Evolutionary conservation across 2,797 vertebrate genomes (phyloP).

Genomic region (Dryobates pubescens): DNA sequence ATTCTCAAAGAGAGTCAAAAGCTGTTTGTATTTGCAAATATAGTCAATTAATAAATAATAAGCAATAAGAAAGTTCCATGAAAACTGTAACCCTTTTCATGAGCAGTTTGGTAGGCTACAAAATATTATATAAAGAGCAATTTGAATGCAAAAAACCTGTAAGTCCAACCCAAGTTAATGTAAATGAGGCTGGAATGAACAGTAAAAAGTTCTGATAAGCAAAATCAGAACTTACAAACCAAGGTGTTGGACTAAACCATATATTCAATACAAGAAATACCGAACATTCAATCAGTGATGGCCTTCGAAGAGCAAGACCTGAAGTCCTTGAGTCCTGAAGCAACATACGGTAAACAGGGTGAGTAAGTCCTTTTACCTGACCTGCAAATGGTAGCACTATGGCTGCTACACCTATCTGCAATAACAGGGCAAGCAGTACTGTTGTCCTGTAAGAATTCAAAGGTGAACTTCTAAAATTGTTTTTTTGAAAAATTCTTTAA

Average conservation of each 20-base stretch:
- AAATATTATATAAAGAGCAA: background rate
- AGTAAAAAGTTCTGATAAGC: background rate
- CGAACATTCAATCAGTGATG: background rate
- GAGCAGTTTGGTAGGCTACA: background rate
- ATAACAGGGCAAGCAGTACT: background rate
- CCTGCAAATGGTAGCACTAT: fast-evolving
- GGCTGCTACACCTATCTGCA: background rate
- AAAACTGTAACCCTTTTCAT: background rate
- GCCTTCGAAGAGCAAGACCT: background rate
- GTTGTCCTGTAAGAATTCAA: background rate
- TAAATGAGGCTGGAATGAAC: background rate
- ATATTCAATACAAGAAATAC: background rate
- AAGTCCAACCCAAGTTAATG: background rate
- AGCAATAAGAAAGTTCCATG: background rate
- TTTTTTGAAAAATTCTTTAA: background rate
- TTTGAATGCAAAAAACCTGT: background rate
- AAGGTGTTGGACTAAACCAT: background rate
- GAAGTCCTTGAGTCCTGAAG: background rate
- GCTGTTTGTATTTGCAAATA: background rate
- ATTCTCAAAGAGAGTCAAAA: background rate
- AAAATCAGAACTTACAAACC: background rate
- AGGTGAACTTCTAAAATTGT: background rate
- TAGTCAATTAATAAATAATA: background rate
- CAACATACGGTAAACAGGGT: background rate
- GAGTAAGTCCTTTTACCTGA: background rate